Evolutionary conservation across 2,797 vertebrate genomes (phyloP), one percentile per base, ranked within the genome.

Genomic region (Periophthalmus magnuspinnatus): DNA sequence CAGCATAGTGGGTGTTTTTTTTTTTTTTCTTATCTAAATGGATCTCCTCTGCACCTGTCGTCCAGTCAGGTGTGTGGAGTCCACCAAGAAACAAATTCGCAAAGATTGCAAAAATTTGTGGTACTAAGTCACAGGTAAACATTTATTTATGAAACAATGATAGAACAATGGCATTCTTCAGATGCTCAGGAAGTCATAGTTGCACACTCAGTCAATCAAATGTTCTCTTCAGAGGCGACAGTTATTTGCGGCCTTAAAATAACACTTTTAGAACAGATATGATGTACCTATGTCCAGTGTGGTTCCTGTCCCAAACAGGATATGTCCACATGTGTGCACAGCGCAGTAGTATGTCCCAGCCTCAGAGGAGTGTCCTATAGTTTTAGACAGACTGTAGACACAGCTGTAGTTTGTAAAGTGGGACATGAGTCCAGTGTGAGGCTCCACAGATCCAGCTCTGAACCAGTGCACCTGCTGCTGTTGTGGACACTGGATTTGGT

Each of bases 291-390:
- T 67, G 11, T 77, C 65, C 50, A 84, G 64, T 57, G 38, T 71
- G 0, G 81, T 87, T 72, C 82, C 84, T 41, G 72, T 63, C 1
- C 84, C 83, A 79, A 89, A 85, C 65, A 89, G 79, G 56, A 90
- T 81, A 54, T 85, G 5, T 19, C 83, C 84, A 84, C 88, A 89
- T 66, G 72, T 72, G 3, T 54, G 56, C 5, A 89, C 77, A 34
- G 86, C 86, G 34, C 82, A 87, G 79, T 86, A 85, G 75, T 86
- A 89, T 22, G 72, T 85, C 67, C 85, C 85, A 56, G 52, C 2
- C 36, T 90, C 86, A 72, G 81, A 81, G 0, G 58, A 64, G 64
- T 0, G 50, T 19, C 57, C 34, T 22, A 79, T 7, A 21, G 63
- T 72, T 76, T 54, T 87, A 52, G 74, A 60, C 65, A 89, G 70